Percentiles rank a stretch among this genome's conserved stretches.
Conservation (phyloP, 1,140 invertebrate species). For the Drosophila ohnishii region DNA sequence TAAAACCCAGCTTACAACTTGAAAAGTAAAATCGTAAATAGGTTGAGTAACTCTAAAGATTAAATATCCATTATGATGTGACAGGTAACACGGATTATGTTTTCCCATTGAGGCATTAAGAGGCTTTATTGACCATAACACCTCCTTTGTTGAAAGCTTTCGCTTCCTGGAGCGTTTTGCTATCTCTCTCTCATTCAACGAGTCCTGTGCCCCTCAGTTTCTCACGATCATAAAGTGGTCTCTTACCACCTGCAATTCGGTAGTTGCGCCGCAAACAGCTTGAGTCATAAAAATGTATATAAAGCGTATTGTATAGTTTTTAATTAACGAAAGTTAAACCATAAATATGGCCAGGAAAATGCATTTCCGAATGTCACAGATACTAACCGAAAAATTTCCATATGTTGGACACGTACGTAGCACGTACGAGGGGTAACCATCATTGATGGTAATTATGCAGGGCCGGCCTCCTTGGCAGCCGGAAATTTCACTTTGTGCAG, state of each 20-base stretch:
- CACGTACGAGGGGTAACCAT: constrained; percentile 2
- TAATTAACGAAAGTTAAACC: constrained; percentile 45
- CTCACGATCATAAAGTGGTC: constrained; percentile 23
- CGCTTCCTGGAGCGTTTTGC: background rate
- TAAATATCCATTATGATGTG: background rate
- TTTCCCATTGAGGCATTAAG: background rate
- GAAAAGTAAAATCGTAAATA: background rate
- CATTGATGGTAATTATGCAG: constrained; percentile 44
- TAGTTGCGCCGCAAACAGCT: constrained; percentile 8
- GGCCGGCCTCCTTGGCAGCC: constrained; percentile 17
- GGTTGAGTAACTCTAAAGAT: background rate
- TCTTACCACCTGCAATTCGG: background rate
- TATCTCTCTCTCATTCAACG: background rate
- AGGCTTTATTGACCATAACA: background rate
- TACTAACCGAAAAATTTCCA: constrained; percentile 22
- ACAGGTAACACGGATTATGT: background rate
- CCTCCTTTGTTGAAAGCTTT: background rate
- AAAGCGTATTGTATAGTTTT: constrained; percentile 8
- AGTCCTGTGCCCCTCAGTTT: background rate
- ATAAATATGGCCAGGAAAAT: constrained; percentile 47
- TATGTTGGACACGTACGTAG: constrained; percentile 46
- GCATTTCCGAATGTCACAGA: constrained; percentile 50
- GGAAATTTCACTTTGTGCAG: constrained; percentile 51
- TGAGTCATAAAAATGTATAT: constrained; percentile 12
- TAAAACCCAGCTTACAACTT: background rate